Evolutionary conservation across 2,888 invertebrate genomes (phyloP), one percentile per base, ranked within the genome.

Genomic region (Cheilosia grossa): DNA sequence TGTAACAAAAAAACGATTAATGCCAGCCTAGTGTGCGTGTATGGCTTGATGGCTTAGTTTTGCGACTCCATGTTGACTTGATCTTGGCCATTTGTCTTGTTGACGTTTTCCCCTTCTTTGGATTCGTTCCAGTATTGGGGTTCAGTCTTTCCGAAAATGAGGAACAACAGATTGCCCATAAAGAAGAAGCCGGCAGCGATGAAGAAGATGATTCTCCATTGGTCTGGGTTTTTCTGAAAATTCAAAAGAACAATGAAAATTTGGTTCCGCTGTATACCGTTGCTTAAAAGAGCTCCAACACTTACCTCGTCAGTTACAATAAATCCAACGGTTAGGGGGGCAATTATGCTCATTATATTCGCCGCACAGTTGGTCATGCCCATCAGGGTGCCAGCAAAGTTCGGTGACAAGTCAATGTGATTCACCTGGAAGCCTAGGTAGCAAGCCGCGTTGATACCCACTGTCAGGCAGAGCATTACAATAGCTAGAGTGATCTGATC

Each of bases 401-500:
- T 96, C 0, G 97, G 97, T 6, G 97, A 95, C 66, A 97, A 92
- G 92, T 97, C 97, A 86, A 97, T 96, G 89, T 97, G 97, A 87
- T 97, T 97, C 95, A 93, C 93, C 95, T 96, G 94, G 89, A 95
- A 96, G 2, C 97, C 97, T 54, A 95, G 94, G 88, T 95, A 96
- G 66, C 95, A 94, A 1, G 95, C 95, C 0, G 96, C 94, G 88
- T 97, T 96, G 3, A 96, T 93, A 0, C 96, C 95, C 0, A 97
- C 95, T 0, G 97, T 95, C 27, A 95, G 88, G 0, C 95, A 94
- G 0, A 97, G 92, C 54, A 97, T 92, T 0, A 92, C 91, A 2
- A 96, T 94, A 0, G 96, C 95, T 9, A 94, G 87, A 27, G 88
- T 88, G 0, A 90, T 89, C 49, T 91, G 87, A 2, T 88, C 89